Base-by-base conservation (phyloP, 1,140 invertebrate genomes). In the Hylaeus anthracinus region DNA sequence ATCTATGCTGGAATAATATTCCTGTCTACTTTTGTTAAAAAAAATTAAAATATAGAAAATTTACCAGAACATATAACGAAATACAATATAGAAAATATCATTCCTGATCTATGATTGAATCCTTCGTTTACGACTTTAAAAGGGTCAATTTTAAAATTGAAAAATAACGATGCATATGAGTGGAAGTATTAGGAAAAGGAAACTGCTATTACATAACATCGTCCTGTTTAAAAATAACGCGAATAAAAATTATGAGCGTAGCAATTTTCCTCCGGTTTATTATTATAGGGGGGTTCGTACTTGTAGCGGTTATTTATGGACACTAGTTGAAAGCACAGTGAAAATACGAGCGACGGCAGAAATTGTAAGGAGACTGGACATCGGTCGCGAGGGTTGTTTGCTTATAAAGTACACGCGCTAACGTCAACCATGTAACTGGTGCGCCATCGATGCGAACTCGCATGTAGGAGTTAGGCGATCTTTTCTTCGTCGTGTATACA, bases 351-450 rank as follows among this genome's bases (percentile, higher is more conserved):
- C n/a, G 26, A 26, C 15, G 56, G 39, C n/a, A 51, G 67, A 56
- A 56, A 26, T 39, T 58, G 61, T 64, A 53, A 65, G 67, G 15
- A 72, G 83, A 76, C 76, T 43, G 83, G 58, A 72, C 77, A 67
- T 81, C 65, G 82, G 76, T 78, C 76, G 43, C 37, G 41, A 53
- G 51, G 61, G 78, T 79, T 65, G 83, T 77, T 85, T 77, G 67
- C 72, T 60, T 43, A n/a, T 58, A 64, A 66, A 72, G 79, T 73
- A 10, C 82, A 72, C 71, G 83, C 71, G 15, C 56, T 15, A 67
- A 72, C 48, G 53, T 58, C 56, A 70, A 51, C 83, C 79, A 65
- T 70, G 75, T 79, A 72, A 71, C 70, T 64, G 14, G 37, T 55
- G 58, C 14, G 15, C 56, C 67, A 85, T 85, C 79, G 74, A 83